Percentiles rank a stretch among this genome's conserved stretches.
Conservation (phyloP, 2,888 invertebrate species). For the Gortyna flavago region DNA sequence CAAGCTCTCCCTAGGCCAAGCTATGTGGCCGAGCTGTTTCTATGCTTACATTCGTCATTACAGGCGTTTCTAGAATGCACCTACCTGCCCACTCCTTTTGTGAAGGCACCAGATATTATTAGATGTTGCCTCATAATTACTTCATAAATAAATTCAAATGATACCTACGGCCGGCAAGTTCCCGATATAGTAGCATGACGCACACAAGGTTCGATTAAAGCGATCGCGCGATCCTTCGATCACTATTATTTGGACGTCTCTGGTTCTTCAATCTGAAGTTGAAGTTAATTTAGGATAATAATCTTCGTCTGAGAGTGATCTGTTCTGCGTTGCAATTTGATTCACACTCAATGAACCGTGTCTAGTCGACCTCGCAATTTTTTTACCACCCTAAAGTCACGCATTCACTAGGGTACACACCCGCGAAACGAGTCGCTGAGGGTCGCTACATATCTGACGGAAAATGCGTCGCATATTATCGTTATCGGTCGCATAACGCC, state of each 20-base stretch:
- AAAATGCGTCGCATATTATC: too few species aligned
- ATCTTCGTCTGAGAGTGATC: constrained; percentile 19
- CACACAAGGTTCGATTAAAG: constrained; percentile 26
- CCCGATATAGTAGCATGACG: constrained; percentile 57
- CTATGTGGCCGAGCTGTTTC: too few species aligned
- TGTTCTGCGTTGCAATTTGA: constrained; percentile 9
- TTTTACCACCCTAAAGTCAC: too few species aligned
- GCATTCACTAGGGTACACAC: not conserved
- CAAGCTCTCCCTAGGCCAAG: too few species aligned
- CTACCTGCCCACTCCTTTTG: constrained; percentile 19
- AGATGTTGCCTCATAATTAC: constrained; percentile 44
- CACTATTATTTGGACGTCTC: constrained; percentile 39
- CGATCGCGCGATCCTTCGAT: constrained; percentile 44
- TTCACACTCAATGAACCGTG: constrained; percentile 6
- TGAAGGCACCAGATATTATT: constrained; percentile 32
- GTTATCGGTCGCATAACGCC: too few species aligned
- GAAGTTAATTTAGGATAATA: constrained; percentile 36
- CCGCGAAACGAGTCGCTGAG: too few species aligned
- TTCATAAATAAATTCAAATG: constrained; percentile 40
- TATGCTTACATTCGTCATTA: constrained; percentile 6
- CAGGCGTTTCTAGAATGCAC: constrained; percentile 23
- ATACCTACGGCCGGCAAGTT: constrained; percentile 14
- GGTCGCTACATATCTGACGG: too few species aligned
- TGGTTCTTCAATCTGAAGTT: constrained; percentile 37
- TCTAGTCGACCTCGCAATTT: not conserved